Evolutionary conservation across 2,113 vertebrate genomes (phyloP), one percentile per base, ranked within the genome.

Genomic region (Tympanuchus pallidicinctus): DNA sequence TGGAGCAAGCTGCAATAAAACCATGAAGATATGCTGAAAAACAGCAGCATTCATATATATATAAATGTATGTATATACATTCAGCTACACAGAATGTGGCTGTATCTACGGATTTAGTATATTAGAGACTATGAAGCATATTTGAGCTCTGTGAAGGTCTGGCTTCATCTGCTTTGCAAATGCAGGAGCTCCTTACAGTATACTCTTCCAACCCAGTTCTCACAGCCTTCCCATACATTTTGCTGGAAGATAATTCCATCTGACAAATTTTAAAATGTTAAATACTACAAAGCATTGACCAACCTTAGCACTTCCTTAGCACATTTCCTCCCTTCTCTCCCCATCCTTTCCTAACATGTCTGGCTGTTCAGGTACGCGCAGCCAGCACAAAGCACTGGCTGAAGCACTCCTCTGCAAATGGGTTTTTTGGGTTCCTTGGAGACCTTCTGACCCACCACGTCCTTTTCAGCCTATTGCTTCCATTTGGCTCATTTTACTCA

Each of bases 21-120:
- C 43, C 43, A 3, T 38, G 4, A 30, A 22, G 20, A 65, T 24
- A 25, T 50, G 42, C 65, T 72, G 34, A 32, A 17, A 65, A 43
- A 10, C 6, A 28, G 34, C 27, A 36, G 1, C 59, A 10, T 27
- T 25, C 30, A 42, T 45, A 9, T 48, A 21, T 10, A 9, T 13
- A 8, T 36, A 12, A 8, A 36, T 34, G 21, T 13, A 32, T 14
- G 22, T 60, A 15, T 9, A 22, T 24, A 36, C 34, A 14, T 34
- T 12, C 21, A 12, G 2, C 20, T 1, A 45, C 6, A 20, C 2
- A n/a, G 4, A 3, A 18, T 30, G 21, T 14, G 19, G 34, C 34
- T 7, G 19, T 24, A 36, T 14, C 19, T 4, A 17, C 2, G 36
- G 13, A 13, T 15, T 17, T 32, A 50, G 11, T 24, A 50, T 50